Evolutionary conservation across 2,797 vertebrate genomes (phyloP).

Genomic region (Coregonus suidteri): DNA sequence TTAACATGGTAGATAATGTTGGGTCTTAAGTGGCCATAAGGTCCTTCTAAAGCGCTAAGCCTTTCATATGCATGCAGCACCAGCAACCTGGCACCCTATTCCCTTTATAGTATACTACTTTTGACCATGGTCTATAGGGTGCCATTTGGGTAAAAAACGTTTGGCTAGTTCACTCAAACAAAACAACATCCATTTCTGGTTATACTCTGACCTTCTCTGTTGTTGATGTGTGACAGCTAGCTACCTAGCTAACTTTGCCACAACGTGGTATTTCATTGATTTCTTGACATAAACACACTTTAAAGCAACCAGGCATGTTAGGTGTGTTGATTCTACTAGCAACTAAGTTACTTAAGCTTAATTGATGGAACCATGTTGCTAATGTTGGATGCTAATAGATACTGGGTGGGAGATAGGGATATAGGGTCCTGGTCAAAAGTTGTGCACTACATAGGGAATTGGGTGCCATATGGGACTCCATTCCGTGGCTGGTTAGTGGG

Average conservation of each 20-base stretch:
- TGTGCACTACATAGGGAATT: neutral
- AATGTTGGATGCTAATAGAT: neutral
- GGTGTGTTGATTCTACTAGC: neutral
- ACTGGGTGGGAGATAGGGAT: conserved; percentile 18
- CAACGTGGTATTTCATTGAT: neutral
- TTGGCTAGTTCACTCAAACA: neutral
- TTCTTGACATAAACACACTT: neutral
- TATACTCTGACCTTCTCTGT: neutral
- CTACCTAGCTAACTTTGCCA: neutral
- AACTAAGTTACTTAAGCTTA: neutral
- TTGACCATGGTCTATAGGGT: neutral
- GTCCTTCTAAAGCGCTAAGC: conserved; percentile 33
- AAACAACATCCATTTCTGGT: neutral
- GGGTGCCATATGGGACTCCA: neutral
- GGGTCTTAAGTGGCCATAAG: conserved; percentile 35
- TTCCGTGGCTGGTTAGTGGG: neutral
- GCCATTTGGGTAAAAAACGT: neutral
- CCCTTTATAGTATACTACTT: neutral
- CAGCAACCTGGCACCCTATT: neutral
- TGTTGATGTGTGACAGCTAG: neutral
- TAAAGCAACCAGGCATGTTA: neutral
- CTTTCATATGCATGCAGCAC: conserved; percentile 38
- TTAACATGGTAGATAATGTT: conserved; percentile 23
- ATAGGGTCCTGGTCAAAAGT: conserved; percentile 14
- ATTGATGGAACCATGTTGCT: neutral